A percentile compares a stretch with the other conserved stretches of the same genome.
Conservation (phyloP, 2,113 vertebrate genomes). For the Peromyscus leucopus region DNA sequence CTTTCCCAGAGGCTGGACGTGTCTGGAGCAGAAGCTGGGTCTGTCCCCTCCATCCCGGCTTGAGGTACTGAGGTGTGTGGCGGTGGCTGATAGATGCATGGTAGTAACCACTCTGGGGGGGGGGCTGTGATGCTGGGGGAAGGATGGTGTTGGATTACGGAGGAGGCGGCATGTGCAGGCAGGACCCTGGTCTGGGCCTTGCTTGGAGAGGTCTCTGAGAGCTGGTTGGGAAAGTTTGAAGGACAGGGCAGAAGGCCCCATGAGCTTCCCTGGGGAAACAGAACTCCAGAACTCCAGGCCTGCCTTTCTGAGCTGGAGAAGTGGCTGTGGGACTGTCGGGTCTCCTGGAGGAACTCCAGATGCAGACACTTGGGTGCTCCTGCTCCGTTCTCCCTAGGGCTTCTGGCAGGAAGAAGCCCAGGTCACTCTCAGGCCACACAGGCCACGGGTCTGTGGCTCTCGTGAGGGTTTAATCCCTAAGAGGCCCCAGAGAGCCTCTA, state of each 20-base stretch:
- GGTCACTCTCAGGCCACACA: neutral
- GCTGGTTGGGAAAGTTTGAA: neutral
- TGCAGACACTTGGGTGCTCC: neutral
- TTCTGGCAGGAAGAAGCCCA: neutral
- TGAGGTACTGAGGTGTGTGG: no score
- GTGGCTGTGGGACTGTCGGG: neutral
- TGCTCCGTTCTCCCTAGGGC: neutral
- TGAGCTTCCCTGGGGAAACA: neutral
- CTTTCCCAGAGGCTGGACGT: neutral
- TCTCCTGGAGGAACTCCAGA: neutral
- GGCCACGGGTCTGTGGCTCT: neutral
- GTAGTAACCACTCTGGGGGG: neutral
- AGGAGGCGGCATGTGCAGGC: neutral
- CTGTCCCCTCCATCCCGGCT: neutral
- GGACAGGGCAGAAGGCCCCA: neutral
- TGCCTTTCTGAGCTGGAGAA: neutral
- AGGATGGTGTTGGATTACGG: neutral
- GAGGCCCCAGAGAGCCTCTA: neutral
- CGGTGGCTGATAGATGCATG: neutral
- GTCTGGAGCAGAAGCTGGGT: neutral
- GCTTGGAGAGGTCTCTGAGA: neutral
- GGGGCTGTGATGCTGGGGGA: neutral
- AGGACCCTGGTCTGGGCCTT: no score
- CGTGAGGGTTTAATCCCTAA: neutral
- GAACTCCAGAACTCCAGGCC: neutral